Base-by-base conservation (phyloP, 2,113 vertebrate species). In the Ciconia stormi region DNA sequence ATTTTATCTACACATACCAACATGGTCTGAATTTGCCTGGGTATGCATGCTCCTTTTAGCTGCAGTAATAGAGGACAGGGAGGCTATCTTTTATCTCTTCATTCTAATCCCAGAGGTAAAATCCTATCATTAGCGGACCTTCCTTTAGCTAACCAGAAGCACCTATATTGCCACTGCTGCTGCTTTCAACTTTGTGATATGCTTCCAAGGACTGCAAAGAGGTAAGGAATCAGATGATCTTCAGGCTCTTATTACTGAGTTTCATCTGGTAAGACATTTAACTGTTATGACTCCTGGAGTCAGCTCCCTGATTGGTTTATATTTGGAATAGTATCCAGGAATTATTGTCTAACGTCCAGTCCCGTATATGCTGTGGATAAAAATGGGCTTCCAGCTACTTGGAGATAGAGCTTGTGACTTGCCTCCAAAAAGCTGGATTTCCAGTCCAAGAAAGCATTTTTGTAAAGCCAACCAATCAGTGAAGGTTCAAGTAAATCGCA, bases 401-500 rank as follows among this genome's bases (percentile, higher is more conserved):
- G 56, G 86, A 87, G 77, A 91, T 27, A 49, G 29, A 83, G 52
- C 70, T 93, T 53, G 89, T 77, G 81, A 88, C 66, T 70, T 86
- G 82, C 62, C 47, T 94, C 89, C 89, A 81, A 80, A 89, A 69
- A 88, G 58, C 47, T 96, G 87, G 50, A 93, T 94, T 78, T 93
- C 40, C 22, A 34, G 84, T 96, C 93, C 89, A 93, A 47, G 58
- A 79, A 93, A 85, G 8, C 19, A 52, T 70, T 86, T 95, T 52
- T 77, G 90, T 80, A 81, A 94, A 91, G 84, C 84, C 10, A 95
- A 87, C 53, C 34, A 76, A 87, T 49, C 81, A 34, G 26, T 70
- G 90, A 90, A 86, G 36, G 85, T 97, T 97, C 97, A 97, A 95
- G 96, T 96, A 94, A 91, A 94, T 23, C 18, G 7, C 62, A 77